Percentiles rank a stretch among this genome's conserved stretches.
These are phyloP conservation scores for Oreochromis grahami DNA, from an alignment of 2,797 vertebrate genomes.

Conservation along the genomic window DNA sequence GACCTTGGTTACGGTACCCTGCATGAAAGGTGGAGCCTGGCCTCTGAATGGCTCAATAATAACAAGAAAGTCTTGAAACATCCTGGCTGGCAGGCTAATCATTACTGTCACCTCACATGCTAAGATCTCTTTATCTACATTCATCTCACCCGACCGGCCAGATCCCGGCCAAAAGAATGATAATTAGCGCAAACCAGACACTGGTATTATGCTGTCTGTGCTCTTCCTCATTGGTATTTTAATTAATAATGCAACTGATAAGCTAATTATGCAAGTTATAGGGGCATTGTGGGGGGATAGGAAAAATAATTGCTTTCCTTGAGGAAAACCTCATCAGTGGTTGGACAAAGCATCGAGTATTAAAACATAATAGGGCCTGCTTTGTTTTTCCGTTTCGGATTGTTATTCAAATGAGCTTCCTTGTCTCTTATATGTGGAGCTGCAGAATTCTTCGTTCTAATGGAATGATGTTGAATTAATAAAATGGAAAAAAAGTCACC, in stretches of 20 bases:
- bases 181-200: constrained; percentile 66
- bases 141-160: constrained; percentile 18
- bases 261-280: constrained; percentile 80
- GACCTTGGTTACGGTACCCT: constrained; percentile 18
- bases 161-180: constrained; percentile 65
- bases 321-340: constrained; percentile 70
- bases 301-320: constrained; percentile 78
- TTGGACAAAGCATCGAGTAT: constrained; percentile 69
- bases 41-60: background rate
- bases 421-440: constrained; percentile 23
- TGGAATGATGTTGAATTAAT: constrained; percentile 18
- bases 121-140: constrained; percentile 41
- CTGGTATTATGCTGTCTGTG: constrained; percentile 61
- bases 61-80: constrained; percentile 2
- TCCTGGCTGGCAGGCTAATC: constrained; percentile 6
- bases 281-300: constrained; percentile 58
- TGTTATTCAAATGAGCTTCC: constrained; percentile 67
- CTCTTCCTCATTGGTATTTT: constrained; percentile 71
- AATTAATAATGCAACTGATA: constrained; percentile 78
- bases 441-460: constrained; percentile 30
- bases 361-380: constrained; percentile 66
- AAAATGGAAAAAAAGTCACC: background rate
- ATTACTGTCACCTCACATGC: constrained; percentile 33
- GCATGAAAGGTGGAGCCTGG: background rate
- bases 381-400: constrained; percentile 67